A percentile compares a stretch with the other conserved stretches of the same genome.
Evolutionary conservation across 2,113 vertebrate species (phyloP).

Genomic region (Erythrolamprus reginae): DNA sequence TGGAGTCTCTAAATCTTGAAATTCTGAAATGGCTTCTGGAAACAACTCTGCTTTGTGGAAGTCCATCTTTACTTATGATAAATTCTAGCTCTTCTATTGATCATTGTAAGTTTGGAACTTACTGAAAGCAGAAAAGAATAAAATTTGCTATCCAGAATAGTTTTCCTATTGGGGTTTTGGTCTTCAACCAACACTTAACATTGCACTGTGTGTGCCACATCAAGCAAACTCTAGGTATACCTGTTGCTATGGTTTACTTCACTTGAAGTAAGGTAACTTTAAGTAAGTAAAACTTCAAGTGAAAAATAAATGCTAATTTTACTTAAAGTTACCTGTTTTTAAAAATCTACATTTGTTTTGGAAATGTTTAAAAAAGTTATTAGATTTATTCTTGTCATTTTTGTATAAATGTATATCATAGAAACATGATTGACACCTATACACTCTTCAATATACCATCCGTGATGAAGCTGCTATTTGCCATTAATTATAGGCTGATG

Average conservation of each 20-base stretch:
- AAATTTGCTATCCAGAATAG: background rate
- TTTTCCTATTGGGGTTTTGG: background rate
- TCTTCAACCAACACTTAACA: background rate
- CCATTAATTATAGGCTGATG: background rate
- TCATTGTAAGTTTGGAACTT: background rate
- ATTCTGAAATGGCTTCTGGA: background rate
- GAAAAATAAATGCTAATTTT: background rate
- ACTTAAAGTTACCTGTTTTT: background rate
- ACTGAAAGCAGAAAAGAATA: background rate
- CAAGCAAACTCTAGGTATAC: background rate
- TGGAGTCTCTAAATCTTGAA: background rate
- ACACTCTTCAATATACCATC: background rate
- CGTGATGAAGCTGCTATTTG: background rate
- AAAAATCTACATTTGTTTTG: background rate
- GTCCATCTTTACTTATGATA: background rate
- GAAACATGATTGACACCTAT: background rate
- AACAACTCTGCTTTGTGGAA: background rate
- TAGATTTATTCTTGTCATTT: background rate
- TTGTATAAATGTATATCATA: background rate
- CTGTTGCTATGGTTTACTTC: background rate
- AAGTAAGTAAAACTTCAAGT: background rate
- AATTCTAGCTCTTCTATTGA: background rate
- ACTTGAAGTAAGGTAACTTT: too few relatives aligned
- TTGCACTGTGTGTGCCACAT: background rate
- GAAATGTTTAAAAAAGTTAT: background rate